Percentiles rank a stretch among this genome's conserved stretches.
phyloP scores from a whole-genome alignment of 2,113 vertebrate species.

The Limnothrissa miodon region DNA sequence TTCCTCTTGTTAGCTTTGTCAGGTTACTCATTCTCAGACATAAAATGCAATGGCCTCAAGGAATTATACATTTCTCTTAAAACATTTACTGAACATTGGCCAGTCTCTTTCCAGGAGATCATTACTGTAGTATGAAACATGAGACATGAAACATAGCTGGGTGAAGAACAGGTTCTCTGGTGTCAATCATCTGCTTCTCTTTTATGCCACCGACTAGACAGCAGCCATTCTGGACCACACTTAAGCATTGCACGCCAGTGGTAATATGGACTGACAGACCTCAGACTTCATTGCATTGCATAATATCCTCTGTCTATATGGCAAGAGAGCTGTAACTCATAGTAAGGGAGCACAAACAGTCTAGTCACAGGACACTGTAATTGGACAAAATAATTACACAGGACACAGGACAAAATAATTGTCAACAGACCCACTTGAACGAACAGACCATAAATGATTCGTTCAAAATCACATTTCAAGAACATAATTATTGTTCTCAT shows the following conservation, averaged over 20 bases:
- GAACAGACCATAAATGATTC: neutral
- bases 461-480: neutral
- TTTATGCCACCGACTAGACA: constrained; percentile 24
- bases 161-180: constrained; percentile 45
- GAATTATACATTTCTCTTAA: neutral
- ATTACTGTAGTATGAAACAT: neutral
- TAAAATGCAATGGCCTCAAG: neutral
- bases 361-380: neutral
- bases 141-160: constrained; percentile 33
- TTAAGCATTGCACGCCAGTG: neutral
- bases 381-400: too few species aligned
- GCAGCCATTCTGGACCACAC: neutral
- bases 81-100: neutral
- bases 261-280: neutral
- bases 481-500: neutral
- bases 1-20: neutral
- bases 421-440: neutral
- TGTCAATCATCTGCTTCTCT: constrained; percentile 53
- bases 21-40: neutral
- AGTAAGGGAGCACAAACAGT: neutral
- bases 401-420: neutral
- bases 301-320: neutral
- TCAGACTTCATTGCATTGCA: neutral
- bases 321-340: neutral
- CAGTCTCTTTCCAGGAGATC: neutral